Base-by-base conservation (phyloP, 37 sponge, comb jelly and placozoan species). In the Cladorhizidae sp. region DNA sequence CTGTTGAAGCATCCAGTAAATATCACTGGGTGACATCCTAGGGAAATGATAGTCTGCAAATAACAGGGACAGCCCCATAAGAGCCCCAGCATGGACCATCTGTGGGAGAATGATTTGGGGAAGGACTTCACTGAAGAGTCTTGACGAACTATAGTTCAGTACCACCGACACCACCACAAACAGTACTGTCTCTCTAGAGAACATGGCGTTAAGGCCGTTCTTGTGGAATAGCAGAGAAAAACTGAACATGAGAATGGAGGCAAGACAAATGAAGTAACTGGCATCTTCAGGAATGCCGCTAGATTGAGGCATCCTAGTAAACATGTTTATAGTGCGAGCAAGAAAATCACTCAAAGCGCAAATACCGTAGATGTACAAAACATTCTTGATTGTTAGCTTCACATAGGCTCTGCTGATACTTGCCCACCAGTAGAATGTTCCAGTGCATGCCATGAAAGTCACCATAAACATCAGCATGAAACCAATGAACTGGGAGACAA, bases 341-440 rank as follows among this genome's bases (percentile, higher is more conserved):
- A 73, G 15, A 49, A 86, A 1, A 32, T 79, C 74, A 39, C 80
- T 72, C 23, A 33, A 5, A 0, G 31, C 26, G 0, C 67, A 73
- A 21, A 79, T 63, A 0, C 22, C 64, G 39, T 64, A 86, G 25
- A 77, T 20, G 36, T 1, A 25, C 26, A 71, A 8, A 1, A 75
- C 49, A 25, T 41, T 72, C 50, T 70, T 77, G 22, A 68, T 18
- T n/a, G 43, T 71, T 29, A 77, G 50, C 31, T 69, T 38, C 18
- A 58, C 50, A 25, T 50, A 25, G 11, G 54, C 72, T 20, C 17
- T 26, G 26, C 28, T 70, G 59, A 45, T 42, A 8, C 58, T 18
- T 18, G 71, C 72, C 85, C 85, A 85, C 85, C 85, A 85, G 29
- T 76, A 23, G 51, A 63, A 85, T 20, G 55, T 42, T 7, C 85